Conservation (phyloP, 2,113 vertebrate species). For the Periophthalmodon schlosseri region DNA sequence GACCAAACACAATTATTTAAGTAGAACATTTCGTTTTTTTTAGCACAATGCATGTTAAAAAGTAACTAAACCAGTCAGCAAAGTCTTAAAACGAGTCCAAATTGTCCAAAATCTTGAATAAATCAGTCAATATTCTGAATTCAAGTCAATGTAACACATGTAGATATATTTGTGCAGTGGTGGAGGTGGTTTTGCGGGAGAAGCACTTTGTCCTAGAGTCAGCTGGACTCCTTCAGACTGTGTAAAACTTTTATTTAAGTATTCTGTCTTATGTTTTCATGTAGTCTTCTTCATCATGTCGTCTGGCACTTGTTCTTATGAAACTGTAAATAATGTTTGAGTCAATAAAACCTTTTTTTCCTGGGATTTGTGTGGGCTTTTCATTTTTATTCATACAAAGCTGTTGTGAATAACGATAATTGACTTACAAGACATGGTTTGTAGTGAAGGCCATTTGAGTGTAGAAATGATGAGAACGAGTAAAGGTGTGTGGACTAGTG, state of each 20-base stretch:
- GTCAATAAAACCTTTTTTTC: conserved; percentile 60
- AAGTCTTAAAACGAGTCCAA: no score
- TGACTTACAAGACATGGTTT: no score
- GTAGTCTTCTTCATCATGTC: conserved; percentile 47
- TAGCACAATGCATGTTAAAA: no score
- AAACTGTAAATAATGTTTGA: conserved; percentile 73
- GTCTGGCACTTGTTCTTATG: conserved; percentile 63
- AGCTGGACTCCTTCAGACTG: conserved; percentile 41
- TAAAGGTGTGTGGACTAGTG: no score
- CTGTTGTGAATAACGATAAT: no score
- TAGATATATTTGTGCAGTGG: background rate
- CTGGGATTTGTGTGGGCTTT: conserved; percentile 36
- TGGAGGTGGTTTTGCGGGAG: conserved; percentile 48
- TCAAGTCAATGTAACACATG: background rate
- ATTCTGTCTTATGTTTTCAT: conserved; percentile 52
- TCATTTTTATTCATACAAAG: no score
- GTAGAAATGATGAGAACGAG: no score
- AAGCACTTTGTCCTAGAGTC: conserved; percentile 61
- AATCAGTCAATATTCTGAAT: background rate
- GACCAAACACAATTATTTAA: no score
- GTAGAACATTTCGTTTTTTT: no score
- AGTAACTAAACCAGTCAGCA: no score
- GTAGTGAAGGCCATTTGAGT: no score
- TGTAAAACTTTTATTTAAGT: conserved; percentile 61
- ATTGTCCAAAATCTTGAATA: background rate